Percentiles rank a stretch among this genome's conserved stretches.
phyloP scores from a whole-genome alignment of 2,113 vertebrate genomes.

The Eudyptes chrysolophus region DNA sequence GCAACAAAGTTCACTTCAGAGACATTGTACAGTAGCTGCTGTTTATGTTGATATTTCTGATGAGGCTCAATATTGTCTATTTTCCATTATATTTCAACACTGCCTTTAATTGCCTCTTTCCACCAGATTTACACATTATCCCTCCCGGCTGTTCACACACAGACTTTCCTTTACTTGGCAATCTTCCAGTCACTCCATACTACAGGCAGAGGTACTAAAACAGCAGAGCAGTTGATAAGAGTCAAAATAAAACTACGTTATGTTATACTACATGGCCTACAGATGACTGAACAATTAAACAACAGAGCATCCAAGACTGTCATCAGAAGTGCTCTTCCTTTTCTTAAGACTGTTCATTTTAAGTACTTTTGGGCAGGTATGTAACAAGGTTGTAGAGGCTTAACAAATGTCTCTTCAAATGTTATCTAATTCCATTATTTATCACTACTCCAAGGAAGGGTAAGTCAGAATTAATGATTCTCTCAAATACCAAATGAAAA shows the following conservation, averaged over 20 bases:
- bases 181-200: background rate
- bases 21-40: background rate
- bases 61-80: constrained; percentile 4
- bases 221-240: background rate
- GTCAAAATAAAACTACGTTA: background rate
- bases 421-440: background rate
- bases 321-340: background rate
- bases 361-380: background rate
- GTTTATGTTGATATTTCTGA: constrained; percentile 28
- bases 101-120: constrained; percentile 41
- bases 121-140: background rate
- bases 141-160: background rate
- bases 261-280: background rate
- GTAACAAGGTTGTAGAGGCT: background rate
- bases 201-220: background rate
- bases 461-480: background rate
- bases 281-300: background rate
- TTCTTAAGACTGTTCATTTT: background rate
- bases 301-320: background rate
- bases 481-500: background rate
- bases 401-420: background rate
- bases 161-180: constrained; percentile 14
- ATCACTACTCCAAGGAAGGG: background rate
- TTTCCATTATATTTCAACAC: background rate
- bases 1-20: constrained; percentile 10